phyloP scores from a whole-genome alignment of 2,888 invertebrate species.

The Dromius quadrimaculatus region DNA sequence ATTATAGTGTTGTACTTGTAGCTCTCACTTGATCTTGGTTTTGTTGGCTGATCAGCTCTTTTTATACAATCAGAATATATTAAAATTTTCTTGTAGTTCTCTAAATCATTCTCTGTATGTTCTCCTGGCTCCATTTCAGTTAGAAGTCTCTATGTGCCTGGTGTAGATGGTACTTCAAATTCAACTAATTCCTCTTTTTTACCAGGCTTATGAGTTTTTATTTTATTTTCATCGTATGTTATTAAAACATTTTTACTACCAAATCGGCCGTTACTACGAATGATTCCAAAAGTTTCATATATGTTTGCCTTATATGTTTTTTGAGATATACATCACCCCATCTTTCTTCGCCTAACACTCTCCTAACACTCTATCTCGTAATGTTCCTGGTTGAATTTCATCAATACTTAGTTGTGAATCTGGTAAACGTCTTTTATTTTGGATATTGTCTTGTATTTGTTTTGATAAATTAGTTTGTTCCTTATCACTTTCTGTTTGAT shows the following conservation, averaged over 20 bases:
- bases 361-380: neutral
- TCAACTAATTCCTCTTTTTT: constrained; percentile 4
- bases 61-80: constrained; percentile 14
- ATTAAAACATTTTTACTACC: constrained; percentile 19
- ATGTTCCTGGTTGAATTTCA: constrained; percentile 10
- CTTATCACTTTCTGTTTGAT: neutral
- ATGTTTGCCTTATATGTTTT: constrained; percentile 6
- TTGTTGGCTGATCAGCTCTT: constrained; percentile 7
- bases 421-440: neutral
- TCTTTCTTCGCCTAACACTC: neutral
- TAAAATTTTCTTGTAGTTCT: constrained; percentile 17
- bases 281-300: constrained; percentile 13
- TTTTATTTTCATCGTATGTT: neutral
- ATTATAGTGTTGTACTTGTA: neutral
- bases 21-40: constrained; percentile 10
- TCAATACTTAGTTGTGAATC: neutral
- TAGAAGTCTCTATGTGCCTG: neutral
- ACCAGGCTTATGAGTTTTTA: constrained; percentile 1
- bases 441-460: neutral
- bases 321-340: constrained; percentile 3
- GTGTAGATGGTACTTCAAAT: neutral
- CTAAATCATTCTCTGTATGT: constrained; percentile 9
- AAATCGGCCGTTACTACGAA: constrained; percentile 3
- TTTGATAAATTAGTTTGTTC: neutral
- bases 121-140: neutral